Evolutionary conservation across 2,797 vertebrate species (phyloP), one percentile per base, ranked within the genome.

Genomic region (Champsocephalus gunnari): DNA sequence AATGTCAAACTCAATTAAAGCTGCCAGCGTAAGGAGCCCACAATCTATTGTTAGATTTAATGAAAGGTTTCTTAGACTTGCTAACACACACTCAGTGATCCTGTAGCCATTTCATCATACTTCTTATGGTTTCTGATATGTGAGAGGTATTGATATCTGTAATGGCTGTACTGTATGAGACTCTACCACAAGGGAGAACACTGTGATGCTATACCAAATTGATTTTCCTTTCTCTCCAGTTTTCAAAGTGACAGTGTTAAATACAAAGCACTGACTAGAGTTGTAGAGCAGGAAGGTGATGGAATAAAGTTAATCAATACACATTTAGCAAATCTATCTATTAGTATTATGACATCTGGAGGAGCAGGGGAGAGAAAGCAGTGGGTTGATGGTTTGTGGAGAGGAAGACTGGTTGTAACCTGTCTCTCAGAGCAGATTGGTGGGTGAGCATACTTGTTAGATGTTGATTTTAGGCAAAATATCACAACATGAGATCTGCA

Each of bases 281-380:
- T 41, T 60, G 19, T 16, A 28, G 32, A 49, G 17, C 50, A 16
- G 75, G 74, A 72, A 56, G 78, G 47, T 75, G 49, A 48, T 71
- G 60, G 38, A 80, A 75, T 68, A 55, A 75, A 69, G 64, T 28
- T 71, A 47, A 82, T 89, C 87, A 87, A 87, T 84, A 79, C 75
- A 61, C 78, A 55, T 87, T 82, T 83, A 81, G 72, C 34, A 73
- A 86, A 80, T 66, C 73, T 75, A 62, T 21, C 34, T 38, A 51
- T 77, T 43, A 51, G n/a, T 49, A 51, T 38, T 59, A 28, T 51
- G 74, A 73, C 77, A 55, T 62, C 24, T 13, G 3, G 48, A 77
- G 65, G 50, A 12, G 28, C 3, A 19, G 21, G 28, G 12, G 62
- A 17, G 56, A 48, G 28, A 12, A 12, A 55, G 69, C 44, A 14